These are phyloP conservation scores for Catocala sponsa DNA, from an alignment of 2,888 invertebrate genomes.

Conservation along the genomic window DNA sequence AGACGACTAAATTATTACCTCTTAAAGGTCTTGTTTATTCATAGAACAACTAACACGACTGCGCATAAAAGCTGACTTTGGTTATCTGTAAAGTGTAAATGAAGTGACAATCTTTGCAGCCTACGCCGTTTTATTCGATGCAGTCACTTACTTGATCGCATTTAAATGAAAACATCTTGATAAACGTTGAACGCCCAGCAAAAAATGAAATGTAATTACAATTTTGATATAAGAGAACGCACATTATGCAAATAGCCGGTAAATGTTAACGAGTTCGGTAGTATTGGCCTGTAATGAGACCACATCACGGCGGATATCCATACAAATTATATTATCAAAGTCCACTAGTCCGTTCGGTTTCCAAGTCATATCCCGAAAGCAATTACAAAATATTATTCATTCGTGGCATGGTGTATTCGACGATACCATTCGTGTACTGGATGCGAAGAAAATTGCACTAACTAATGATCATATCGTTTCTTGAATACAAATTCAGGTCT, in stretches of 20 bases:
- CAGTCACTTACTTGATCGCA: constrained; percentile 62
- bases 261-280: constrained; percentile 59
- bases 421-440: constrained; percentile 75
- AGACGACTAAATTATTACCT: constrained; percentile 19
- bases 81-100: constrained; percentile 70
- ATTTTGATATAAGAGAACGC: constrained; percentile 54
- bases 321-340: constrained; percentile 70
- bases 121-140: constrained; percentile 55
- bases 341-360: constrained; percentile 66
- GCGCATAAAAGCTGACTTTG: constrained; percentile 49
- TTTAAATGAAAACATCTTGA: constrained; percentile 62
- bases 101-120: constrained; percentile 68
- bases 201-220: constrained; percentile 52
- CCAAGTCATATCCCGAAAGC: constrained; percentile 71
- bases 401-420: constrained; percentile 67
- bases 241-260: constrained; percentile 61
- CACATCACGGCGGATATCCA: constrained; percentile 61
- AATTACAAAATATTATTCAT: constrained; percentile 81
- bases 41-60: constrained; percentile 46
- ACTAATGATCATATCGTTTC: constrained; percentile 84
- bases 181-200: constrained; percentile 50
- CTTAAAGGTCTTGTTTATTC: constrained; percentile 52
- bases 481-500: constrained; percentile 85
- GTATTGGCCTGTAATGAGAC: constrained; percentile 62
- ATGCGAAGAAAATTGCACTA: constrained; percentile 85